Percentiles rank a stretch among this genome's conserved stretches.
These are phyloP conservation scores for Crotalus tigris DNA, from an alignment of 2,113 vertebrate species.

Conservation along the genomic window DNA sequence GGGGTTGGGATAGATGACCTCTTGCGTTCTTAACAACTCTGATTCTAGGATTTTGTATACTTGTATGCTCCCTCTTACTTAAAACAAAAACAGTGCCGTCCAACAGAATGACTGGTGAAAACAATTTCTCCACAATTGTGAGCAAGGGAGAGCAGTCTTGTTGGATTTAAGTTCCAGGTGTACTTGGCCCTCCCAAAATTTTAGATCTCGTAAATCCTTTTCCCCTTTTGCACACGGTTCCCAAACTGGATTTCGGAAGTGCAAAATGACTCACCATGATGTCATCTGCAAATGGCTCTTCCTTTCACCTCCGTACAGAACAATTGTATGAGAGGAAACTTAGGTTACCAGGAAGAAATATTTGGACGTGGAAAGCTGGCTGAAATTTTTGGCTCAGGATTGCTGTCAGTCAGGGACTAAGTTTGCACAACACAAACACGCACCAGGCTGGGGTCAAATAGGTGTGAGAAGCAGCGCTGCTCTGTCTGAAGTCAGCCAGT, in stretches of 20 bases:
- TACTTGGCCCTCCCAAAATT: neutral
- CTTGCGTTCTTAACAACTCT: neutral
- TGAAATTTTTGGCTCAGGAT: neutral
- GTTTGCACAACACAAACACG: neutral
- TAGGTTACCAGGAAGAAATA: neutral
- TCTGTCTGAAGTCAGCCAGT: neutral
- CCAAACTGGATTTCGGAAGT: neutral
- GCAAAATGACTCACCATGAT: neutral
- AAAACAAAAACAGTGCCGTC: neutral
- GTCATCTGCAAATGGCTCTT: neutral
- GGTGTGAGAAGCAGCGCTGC: neutral
- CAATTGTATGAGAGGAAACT: neutral
- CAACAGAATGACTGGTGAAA: neutral
- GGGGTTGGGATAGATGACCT: neutral
- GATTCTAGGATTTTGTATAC: neutral
- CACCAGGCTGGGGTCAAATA: neutral
- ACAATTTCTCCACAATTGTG: neutral
- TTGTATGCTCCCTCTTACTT: neutral
- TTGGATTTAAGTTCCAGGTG: neutral
- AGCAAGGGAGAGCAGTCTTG: neutral
- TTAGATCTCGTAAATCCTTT: neutral
- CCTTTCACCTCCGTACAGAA: neutral
- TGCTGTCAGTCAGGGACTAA: neutral
- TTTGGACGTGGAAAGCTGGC: neutral
- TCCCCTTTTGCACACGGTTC: neutral